Evolutionary conservation across 1,140 invertebrate species (phyloP), one percentile per base, ranked within the genome.

Genomic region (Eufriesea mexicana): DNA sequence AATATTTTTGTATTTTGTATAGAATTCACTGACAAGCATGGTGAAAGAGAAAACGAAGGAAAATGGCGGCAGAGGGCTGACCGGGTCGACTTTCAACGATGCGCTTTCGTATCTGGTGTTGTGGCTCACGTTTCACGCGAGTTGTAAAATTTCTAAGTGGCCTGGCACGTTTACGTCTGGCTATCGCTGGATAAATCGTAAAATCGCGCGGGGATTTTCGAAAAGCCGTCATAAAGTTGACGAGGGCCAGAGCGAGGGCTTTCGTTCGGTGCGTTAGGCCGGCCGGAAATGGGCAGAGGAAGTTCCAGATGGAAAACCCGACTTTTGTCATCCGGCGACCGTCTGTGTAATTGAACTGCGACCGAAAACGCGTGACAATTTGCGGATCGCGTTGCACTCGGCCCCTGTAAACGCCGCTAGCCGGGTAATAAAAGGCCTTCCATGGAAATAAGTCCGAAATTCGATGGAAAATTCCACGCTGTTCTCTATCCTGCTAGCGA

Each of bases 121-220:
- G 12, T 2, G 14, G n/a, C 45, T 59, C 42, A 16, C 42, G 64
- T 35, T 35, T 28, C 28, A 14, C 71, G 55, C 54, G 45, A 72
- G 77, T 51, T 72, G 25, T 79, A 79, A 79, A 79, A 79, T 79
- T 72, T 72, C 67, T 51, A 72, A 79, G 54, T 57, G 67, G 45
- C 18, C 9, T 45, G 20, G 45, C 67, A 12, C 66, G 55, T 79
- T 59, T 68, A 61, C 57, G 62, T 47, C 54, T 7, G 8, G n/a
- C 28, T 42, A 61, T 71, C 55, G 25, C 42, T 18, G 2, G 42
- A 73, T 73, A 71, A 55, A 72, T 72, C 77, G 77, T 79, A 72
- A 72, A 79, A 79, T 79, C 67, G 49, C 20, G 64, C 55, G 25
- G 54, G 55, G 23, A 72, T 79, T 62, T 79, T 72, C 55, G 28